These are phyloP conservation scores for Pollenia angustigena DNA, from an alignment of 2,888 invertebrate species.

Conservation along the genomic window DNA sequence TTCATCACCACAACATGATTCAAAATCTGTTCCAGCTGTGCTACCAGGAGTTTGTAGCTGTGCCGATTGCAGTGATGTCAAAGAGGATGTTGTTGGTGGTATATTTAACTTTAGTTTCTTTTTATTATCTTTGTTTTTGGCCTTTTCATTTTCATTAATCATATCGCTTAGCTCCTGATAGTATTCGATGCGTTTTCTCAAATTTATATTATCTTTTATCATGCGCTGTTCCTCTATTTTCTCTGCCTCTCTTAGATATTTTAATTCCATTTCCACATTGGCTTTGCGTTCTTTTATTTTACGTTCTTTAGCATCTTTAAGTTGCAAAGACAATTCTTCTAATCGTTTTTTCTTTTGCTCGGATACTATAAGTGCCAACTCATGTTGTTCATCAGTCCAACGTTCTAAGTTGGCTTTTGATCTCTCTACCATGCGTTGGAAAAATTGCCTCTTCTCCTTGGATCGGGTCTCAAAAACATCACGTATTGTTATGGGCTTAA, in stretches of 20 bases:
- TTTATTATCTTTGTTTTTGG: slow-evolving; percentile 24
- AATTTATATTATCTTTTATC: slow-evolving; percentile 78
- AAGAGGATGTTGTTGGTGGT: slow-evolving; percentile 11
- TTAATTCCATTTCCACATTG: slow-evolving; percentile 79
- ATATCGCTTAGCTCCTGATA: slow-evolving; percentile 78
- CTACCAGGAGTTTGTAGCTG: slow-evolving; percentile 74
- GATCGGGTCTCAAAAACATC: slow-evolving; percentile 85
- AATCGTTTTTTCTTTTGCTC: slow-evolving; percentile 78
- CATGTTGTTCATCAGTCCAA: slow-evolving; percentile 79
- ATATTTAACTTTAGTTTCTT: slow-evolving; percentile 58
- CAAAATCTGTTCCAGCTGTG: slow-evolving; percentile 77
- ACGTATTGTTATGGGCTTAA: slow-evolving; percentile 85
- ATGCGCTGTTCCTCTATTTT: slow-evolving; percentile 78
- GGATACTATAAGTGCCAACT: slow-evolving; percentile 74
- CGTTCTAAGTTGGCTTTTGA: slow-evolving; percentile 78
- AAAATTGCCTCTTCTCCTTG: slow-evolving; percentile 85
- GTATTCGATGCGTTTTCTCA: slow-evolving; percentile 79
- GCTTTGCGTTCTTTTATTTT: slow-evolving; percentile 80
- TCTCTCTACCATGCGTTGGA: slow-evolving; percentile 85
- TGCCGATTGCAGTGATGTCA: slow-evolving; percentile 7
- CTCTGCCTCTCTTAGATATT: slow-evolving; percentile 77
- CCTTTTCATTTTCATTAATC: slow-evolving; percentile 72
- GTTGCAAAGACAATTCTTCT: slow-evolving; percentile 78
- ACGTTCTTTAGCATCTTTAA: slow-evolving; percentile 77
- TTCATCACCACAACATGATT: slow-evolving; percentile 78